These are phyloP conservation scores for Baronia brevicornis DNA, from an alignment of 2,888 invertebrate genomes.

Conservation along the genomic window DNA sequence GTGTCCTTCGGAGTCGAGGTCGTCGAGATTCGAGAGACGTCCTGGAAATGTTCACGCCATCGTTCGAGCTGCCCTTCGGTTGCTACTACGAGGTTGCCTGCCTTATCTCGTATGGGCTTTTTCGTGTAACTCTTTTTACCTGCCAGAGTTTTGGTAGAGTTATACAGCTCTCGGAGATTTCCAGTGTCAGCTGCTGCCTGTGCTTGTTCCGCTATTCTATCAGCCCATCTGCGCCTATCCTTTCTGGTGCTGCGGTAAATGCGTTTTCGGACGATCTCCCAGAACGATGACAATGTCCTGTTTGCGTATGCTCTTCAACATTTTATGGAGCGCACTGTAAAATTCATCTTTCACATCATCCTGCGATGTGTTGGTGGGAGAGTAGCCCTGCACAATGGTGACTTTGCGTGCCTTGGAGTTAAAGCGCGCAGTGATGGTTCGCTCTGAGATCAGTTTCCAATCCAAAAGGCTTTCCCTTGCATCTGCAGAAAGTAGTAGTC, in stretches of 20 bases:
- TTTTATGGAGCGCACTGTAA: background rate
- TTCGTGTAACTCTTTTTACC: too few relatives aligned
- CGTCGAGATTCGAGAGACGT: too few relatives aligned
- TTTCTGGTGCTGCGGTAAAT: background rate
- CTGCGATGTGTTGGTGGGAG: slow-evolving; percentile 8
- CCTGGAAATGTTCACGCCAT: too few relatives aligned
- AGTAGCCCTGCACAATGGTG: slow-evolving; percentile 10
- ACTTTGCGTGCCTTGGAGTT: slow-evolving; percentile 5
- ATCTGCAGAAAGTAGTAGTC: slow-evolving; percentile 1
- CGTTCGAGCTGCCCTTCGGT: too few relatives aligned
- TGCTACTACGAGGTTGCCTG: too few relatives aligned
- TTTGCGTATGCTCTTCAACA: slow-evolving; percentile 1
- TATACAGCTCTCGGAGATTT: too few relatives aligned
- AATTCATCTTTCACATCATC: slow-evolving; percentile 5
- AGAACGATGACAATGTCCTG: slow-evolving; percentile 3
- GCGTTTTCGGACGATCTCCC: slow-evolving; percentile 2
- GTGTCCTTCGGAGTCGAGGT: too few relatives aligned
- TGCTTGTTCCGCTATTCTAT: background rate
- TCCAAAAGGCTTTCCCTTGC: slow-evolving; percentile 3
- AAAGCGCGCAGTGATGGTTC: slow-evolving; percentile 11
- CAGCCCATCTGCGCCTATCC: background rate
- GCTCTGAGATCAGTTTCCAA: slow-evolving; percentile 10
- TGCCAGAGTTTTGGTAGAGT: background rate
- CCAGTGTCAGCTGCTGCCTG: background rate
- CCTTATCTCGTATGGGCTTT: too few relatives aligned